Base-by-base conservation (phyloP, 1,140 invertebrate genomes). In the Lerema accius region DNA sequence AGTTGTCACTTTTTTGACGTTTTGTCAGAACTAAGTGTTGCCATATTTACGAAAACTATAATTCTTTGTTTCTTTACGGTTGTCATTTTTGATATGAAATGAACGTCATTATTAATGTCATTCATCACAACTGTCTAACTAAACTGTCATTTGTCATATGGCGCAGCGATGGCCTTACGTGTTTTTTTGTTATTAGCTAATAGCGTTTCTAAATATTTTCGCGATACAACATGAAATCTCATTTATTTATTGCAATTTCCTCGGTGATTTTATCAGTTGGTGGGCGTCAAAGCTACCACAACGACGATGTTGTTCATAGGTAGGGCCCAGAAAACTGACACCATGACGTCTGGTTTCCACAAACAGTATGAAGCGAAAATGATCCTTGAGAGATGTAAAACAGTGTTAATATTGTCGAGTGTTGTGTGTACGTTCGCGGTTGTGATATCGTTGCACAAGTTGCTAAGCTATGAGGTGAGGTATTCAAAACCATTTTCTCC, bases 111-210 rank as follows among this genome's bases (percentile, higher is more conserved):
- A 17, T 46, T 17, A 46, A 10, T 43, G 46, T 40, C 51, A 23
- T 5, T 46, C 11, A 14, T 37, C 15, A 14, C 28, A 39, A 40
- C 6, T 50, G 19, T 28, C 10, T n/a, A n/a, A n/a, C n/a, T n/a
- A n/a, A n/a, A 45, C 10, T 58, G 15, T 13, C 55, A 39, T 23
- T 32, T 32, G 28, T 32, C 28, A 9, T 32, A 4, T n/a, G 15
- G 13, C 3, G 1, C 53, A 65, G 63, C 45, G 48, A 80, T 85
- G 78, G 62, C 66, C 72, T 79, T 87, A 90, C 87, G 85, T 90
- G 87, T 83, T 80, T 82, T 80, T 74, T 63, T 79, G 67, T 71
- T 80, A 90, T 90, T 88, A 71, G 86, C 65, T 80, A 90, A 88
- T 88, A 70, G 86, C 64, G 67, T 79, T 77, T 78, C 63, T 63